Percentiles rank a stretch among this genome's conserved stretches.
phyloP scores from a whole-genome alignment of 2,888 invertebrate species.

The Melieria picta region DNA sequence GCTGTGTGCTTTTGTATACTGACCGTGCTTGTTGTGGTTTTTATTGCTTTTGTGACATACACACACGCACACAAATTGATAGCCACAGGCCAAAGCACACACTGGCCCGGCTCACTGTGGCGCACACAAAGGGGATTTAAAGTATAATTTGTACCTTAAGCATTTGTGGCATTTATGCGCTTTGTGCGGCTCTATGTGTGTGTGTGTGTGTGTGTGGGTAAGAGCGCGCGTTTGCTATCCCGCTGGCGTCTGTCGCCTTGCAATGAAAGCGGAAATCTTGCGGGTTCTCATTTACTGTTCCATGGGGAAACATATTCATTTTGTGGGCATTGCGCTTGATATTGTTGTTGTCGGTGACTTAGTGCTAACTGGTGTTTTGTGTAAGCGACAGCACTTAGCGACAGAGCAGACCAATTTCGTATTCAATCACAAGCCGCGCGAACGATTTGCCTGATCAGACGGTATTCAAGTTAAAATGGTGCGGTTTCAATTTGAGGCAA shows the following conservation, averaged over 20 bases:
- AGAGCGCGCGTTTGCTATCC: too few species aligned
- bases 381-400: background rate
- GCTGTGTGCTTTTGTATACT: too few species aligned
- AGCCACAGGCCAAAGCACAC: too few species aligned
- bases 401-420: background rate
- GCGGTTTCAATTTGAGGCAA: background rate
- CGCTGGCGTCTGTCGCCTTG: too few species aligned
- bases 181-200: background rate
- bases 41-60: conserved; percentile 9
- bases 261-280: too few species aligned
- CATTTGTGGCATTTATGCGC: conserved; percentile 19
- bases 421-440: too few species aligned
- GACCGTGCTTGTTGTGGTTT: background rate
- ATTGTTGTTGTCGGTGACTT: conserved; percentile 10
- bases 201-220: background rate
- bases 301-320: conserved; percentile 32
- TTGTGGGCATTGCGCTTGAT: conserved; percentile 7
- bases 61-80: background rate
- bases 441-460: background rate
- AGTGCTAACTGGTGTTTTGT: background rate
- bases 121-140: conserved; percentile 12
- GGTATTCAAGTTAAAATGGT: background rate
- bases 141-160: conserved; percentile 17
- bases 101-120: too few species aligned
- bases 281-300: conserved; percentile 15